Evolutionary conservation across 1,140 invertebrate genomes (phyloP).

Genomic region (Idris sp.): DNA sequence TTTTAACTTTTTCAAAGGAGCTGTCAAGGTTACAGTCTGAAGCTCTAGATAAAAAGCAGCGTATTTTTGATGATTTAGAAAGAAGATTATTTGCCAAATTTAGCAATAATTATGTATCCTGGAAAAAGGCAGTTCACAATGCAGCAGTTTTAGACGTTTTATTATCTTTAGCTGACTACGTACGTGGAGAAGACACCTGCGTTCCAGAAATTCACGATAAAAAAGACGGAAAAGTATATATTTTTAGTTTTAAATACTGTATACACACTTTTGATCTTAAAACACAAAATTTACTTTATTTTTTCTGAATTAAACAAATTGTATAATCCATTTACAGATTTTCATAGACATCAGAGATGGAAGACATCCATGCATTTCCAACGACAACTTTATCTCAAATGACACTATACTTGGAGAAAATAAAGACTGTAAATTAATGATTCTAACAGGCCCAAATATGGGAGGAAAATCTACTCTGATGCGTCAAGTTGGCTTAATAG

Average conservation of each 20-base stretch:
- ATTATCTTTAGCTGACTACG: conserved; percentile 89
- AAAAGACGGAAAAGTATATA: conserved; percentile 65
- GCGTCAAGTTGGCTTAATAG: conserved; percentile 21
- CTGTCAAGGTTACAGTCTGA: conserved; percentile 86
- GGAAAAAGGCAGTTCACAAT: conserved; percentile 88
- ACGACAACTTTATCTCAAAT: conserved; percentile 25
- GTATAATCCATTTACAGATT: conserved; percentile 79
- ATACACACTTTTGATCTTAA: no score
- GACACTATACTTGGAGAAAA: not conserved
- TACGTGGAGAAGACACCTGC: conserved; percentile 83
- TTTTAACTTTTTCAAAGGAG: conserved; percentile 75
- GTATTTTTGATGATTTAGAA: conserved; percentile 90
- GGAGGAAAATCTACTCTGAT: conserved; percentile 32
- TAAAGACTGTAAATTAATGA: not conserved
- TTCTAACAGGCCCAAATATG: conserved; percentile 42
- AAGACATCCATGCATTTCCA: conserved; percentile 24
- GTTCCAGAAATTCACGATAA: conserved; percentile 83
- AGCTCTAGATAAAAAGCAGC: conserved; percentile 88
- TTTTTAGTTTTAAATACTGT: not conserved
- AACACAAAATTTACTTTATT: no score
- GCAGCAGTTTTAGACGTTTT: conserved; percentile 91
- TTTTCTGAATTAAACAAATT: conserved; percentile 1
- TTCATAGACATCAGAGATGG: conserved; percentile 87
- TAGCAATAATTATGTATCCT: conserved; percentile 87
- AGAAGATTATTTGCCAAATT: conserved; percentile 95